Evolutionary conservation across 1,140 invertebrate genomes (phyloP), one percentile per base, ranked within the genome.

Genomic region (Spodoptera litura): DNA sequence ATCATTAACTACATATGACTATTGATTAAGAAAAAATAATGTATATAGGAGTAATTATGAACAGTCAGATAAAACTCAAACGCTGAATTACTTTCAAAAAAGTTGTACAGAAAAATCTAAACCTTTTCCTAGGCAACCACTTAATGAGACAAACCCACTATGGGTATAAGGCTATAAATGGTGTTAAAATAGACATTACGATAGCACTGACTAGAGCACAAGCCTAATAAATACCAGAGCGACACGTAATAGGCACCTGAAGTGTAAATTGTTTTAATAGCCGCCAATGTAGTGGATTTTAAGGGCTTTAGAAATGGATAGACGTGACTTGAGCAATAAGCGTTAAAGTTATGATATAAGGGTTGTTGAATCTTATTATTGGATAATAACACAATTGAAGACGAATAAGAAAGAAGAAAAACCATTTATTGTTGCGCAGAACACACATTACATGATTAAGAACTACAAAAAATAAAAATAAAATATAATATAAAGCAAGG

Each of bases 101-200:
- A 11, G 9, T 59, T 27, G 10, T 27, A 27, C 25, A 27, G 20
- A 35, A 59, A 31, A 3, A 2, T 31, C 27, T 27, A 59, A 13
- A 59, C 11, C 1, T 2, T 44, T 44, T 44, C 38, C 9, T 6
- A 44, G 38, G 38, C 38, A 44, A 44, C 4, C 38, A 44, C 38
- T 6, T 44, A 44, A 44, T 44, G 38, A 44, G 38, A 44, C 38
- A 44, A 44, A 44, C 38, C 59, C 11, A 61, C 35, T 61, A 11
- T 44, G 35, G 31, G 0, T 64, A 64, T 5, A 13, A 35, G 27
- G 11, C 58, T 62, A 5, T 12, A 68, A 68, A 52, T 52, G 64
- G 49, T 51, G 64, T 68, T 68, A 68, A 68, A 68, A 68, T 68
- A 68, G 64, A 68, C 64, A 68, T 68, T 68, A 68, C 64, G 49